Conservation (phyloP, 2,888 invertebrate species). For the Pherbina coryleti region DNA sequence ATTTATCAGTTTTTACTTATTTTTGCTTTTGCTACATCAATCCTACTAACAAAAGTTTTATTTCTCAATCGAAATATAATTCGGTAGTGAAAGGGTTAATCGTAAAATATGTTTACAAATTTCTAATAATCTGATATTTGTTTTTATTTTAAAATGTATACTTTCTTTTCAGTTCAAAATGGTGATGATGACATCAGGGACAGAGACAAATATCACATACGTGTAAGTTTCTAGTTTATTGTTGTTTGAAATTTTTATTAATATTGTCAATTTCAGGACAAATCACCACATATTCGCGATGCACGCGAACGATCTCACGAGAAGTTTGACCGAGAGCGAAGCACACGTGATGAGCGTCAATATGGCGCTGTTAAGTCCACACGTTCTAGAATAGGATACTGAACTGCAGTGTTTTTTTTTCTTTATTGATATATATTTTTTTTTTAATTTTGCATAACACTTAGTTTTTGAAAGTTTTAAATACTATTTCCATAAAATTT, state of each 20-base stretch:
- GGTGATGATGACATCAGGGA: constrained; percentile 80
- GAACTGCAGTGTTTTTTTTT: constrained; percentile 12
- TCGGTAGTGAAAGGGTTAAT: no score
- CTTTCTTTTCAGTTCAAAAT: constrained; percentile 72
- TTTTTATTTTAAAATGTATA: constrained; percentile 26
- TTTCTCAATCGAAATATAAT: no score
- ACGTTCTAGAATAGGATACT: constrained; percentile 64
- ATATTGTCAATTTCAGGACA: constrained; percentile 74
- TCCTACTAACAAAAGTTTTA: no score
- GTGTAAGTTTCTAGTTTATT: constrained; percentile 71
- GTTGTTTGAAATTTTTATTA: constrained; percentile 20
- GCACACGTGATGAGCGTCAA: constrained; percentile 74
- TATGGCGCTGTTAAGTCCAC: constrained; percentile 75
- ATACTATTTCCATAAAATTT: constrained; percentile 12
- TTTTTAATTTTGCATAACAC: constrained; percentile 24
- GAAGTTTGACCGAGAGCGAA: constrained; percentile 73
- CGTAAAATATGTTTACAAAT: no score
- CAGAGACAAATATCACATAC: constrained; percentile 83
- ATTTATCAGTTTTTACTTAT: no score
- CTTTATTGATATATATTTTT: not conserved
- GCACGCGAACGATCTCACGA: constrained; percentile 81
- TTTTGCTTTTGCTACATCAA: no score
- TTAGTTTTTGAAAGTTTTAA: constrained; percentile 39
- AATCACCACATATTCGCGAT: constrained; percentile 80
- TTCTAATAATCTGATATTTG: no score